phyloP scores from a whole-genome alignment of 1,140 invertebrate species.

The Meloidogyne floridensis region DNA sequence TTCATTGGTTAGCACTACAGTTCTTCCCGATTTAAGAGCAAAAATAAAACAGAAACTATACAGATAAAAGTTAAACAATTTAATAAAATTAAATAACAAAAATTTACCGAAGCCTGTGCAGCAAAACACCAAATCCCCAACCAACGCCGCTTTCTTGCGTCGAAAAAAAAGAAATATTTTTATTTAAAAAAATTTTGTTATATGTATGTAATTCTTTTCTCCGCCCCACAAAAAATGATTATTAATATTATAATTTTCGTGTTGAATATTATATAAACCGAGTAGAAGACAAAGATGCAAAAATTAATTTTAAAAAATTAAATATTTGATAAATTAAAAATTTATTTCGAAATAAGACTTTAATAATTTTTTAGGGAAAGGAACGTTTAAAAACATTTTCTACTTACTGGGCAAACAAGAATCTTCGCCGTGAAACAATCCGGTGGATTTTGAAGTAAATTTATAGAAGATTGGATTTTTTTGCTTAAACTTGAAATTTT shows the following conservation, averaged over 20 bases:
- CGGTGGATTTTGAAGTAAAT: constrained; percentile 27
- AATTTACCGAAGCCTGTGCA: not conserved
- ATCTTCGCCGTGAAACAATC: constrained; percentile 34
- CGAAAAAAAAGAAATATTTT: not conserved
- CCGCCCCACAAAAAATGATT: too few species aligned
- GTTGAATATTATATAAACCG: too few species aligned
- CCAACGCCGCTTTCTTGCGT: not conserved
- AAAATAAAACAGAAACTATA: not conserved
- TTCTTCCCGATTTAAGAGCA: not conserved
- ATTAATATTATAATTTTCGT: too few species aligned
- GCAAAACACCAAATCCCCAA: not conserved
- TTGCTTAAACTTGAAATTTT: constrained; percentile 14
- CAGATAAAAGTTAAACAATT: not conserved
- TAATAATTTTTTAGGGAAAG: not conserved
- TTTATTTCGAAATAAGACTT: not conserved
- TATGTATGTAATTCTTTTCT: too few species aligned
- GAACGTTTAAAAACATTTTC: not conserved
- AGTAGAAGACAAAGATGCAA: too few species aligned
- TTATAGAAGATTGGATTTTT: constrained; percentile 23
- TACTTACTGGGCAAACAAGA: constrained; percentile 15
- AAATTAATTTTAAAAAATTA: not conserved
- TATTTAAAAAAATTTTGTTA: not conserved
- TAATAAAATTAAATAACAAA: not conserved
- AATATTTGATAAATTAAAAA: not conserved
- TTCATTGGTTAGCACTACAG: not conserved